Evolutionary conservation across 2,888 invertebrate genomes (phyloP), one percentile per base, ranked within the genome.

Genomic region (Steinernema carpocapsae): DNA sequence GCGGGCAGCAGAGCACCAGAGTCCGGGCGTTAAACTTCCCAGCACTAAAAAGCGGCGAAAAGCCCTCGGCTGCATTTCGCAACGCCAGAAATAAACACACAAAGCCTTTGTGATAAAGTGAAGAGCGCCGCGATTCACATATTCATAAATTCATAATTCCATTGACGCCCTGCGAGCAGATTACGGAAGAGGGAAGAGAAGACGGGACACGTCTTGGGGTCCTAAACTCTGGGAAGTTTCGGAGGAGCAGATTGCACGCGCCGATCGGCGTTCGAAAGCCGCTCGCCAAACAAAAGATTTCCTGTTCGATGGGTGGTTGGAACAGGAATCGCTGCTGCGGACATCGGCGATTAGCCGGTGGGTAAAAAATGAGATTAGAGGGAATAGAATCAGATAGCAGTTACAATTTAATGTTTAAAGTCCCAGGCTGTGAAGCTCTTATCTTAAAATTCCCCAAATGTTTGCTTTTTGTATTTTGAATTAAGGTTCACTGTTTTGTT

Each of bases 21-120:
- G n/a, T n/a, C n/a, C n/a, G n/a, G n/a, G n/a, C n/a, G n/a, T n/a
- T n/a, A n/a, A n/a, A n/a, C n/a, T 56, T 56, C 26, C 26, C 56
- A 56, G 24, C 24, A 56, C 24, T 56, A 56, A 56, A 56, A 56
- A 56, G 26, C 56, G 24, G 56, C 26, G 56, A 56, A 56, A 56
- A 19, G n/a, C 56, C 56, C 4, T 22, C 6, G 56, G 56, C 26
- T 17, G 56, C 43, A 12, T 43, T 43, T 43, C 43, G 43, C 43
- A 43, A 14, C 43, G 14, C 26, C 56, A 12, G 56, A 56, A 48
- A 48, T 48, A 48, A 48, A 48, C 48, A 48, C 48, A 48, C 48
- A 48, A 48, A 48, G 48, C 48, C 48, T 48, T 48, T 48, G 48
- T 48, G 48, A n/a, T n/a, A n/a, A n/a, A n/a, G n/a, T 43, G 43